Base-by-base conservation (phyloP, 2,113 vertebrate genomes). In the Petrocephalus microphthalmus region DNA sequence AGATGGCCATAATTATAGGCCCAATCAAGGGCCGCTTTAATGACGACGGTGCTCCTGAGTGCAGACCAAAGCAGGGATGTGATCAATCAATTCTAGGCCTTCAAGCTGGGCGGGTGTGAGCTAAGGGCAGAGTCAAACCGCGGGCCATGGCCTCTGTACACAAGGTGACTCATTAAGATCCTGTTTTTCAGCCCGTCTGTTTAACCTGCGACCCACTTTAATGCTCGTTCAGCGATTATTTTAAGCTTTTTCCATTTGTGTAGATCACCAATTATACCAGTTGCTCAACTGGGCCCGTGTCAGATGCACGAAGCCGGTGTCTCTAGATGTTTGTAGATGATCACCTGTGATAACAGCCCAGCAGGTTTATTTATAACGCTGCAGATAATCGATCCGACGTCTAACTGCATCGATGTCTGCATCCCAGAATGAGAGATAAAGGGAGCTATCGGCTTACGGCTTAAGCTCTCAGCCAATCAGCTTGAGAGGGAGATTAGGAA, bases 1-100 rank as follows among this genome's bases (percentile, higher is more conserved):
- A 95, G 95, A 95, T 96, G 95, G 95, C 93, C 91, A 86, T 94
- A 95, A 96, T 96, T 95, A 96, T 90, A 52, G 86, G 87, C 87
- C 95, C 94, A 96, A 95, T 95, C 94, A 94, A 93, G 92, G 90
- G 53, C 91, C 87, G 89, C 90, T 92, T 92, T 96, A 95, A 95
- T 95, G 95, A 93, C 94, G 91, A 92, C 90, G 92, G 91, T 92
- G 94, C 93, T 92, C 94, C 94, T 92, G 89, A 89, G 92, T 88
- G 74, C 90, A 91, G 88, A 89, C 83, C 78, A 89, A 90, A 91
- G 90, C 93, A 92, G 92, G 93, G 89, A 91, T 81, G 90, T 91
- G 92, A 96, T 95, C 94, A 95, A 95, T 96, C 94, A 94, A 92
- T 91, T 54, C 57, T 74, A 53, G 89, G 87, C 88, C 85, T 87